Evolutionary conservation across 2,797 vertebrate genomes (phyloP).

Genomic region (Hylomyscus alleni): DNA sequence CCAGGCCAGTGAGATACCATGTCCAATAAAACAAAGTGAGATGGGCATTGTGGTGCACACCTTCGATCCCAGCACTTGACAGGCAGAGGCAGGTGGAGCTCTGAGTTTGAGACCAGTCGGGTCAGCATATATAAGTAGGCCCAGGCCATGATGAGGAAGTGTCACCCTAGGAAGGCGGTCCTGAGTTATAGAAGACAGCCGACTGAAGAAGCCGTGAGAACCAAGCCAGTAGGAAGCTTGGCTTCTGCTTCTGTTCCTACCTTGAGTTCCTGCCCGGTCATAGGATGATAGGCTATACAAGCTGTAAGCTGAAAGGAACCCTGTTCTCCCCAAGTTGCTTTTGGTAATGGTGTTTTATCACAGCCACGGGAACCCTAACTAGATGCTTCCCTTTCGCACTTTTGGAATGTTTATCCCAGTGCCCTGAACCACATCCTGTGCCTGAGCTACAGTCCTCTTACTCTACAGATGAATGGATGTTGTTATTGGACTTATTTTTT

Average conservation of each 20-base stretch:
- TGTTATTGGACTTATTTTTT: neutral
- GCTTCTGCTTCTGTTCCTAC: neutral
- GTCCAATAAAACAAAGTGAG: neutral
- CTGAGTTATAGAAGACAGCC: neutral
- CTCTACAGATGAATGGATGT: neutral
- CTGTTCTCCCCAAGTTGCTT: neutral
- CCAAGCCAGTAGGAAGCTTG: neutral
- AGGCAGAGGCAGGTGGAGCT: neutral
- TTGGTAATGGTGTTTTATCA: neutral
- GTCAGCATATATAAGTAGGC: neutral
- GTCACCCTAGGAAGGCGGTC: neutral
- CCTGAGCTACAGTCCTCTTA: neutral
- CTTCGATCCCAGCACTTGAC: neutral
- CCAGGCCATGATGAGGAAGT: neutral
- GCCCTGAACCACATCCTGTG: neutral
- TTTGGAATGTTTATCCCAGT: neutral
- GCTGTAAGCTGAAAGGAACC: neutral
- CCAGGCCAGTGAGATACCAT: neutral
- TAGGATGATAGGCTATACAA: neutral
- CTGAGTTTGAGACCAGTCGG: neutral
- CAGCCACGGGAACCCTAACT: too few species aligned
- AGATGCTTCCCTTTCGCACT: neutral
- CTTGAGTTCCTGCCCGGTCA: neutral
- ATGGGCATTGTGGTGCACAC: too few species aligned
- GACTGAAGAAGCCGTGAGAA: neutral